Evolutionary conservation across 1,140 invertebrate genomes (phyloP).

Genomic region (Drosophila erecta): DNA sequence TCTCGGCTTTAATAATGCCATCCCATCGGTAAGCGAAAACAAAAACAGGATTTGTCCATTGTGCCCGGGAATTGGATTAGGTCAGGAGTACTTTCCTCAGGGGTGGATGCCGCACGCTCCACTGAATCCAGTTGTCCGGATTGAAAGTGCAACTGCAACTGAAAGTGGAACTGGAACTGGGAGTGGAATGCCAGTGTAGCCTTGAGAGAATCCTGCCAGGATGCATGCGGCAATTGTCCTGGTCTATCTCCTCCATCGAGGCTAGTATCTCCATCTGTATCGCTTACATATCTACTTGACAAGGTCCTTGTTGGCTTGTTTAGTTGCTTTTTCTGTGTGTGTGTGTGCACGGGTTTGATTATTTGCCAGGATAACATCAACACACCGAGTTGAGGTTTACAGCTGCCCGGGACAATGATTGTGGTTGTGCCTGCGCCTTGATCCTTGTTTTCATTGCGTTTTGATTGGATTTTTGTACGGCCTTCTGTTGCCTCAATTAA

Average conservation of each 20-base stretch:
- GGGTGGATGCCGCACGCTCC: constrained; percentile 67
- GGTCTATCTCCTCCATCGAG: constrained; percentile 10
- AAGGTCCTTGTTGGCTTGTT: constrained; percentile 68
- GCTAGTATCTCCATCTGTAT: constrained; percentile 58
- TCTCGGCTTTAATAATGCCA: constrained; percentile 25
- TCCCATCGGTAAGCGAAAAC: constrained; percentile 40
- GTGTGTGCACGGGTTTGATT: constrained; percentile 58
- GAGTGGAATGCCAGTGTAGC: constrained; percentile 1
- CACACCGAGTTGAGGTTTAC: constrained; percentile 48
- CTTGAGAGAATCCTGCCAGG: constrained; percentile 17
- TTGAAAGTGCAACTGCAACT: constrained; percentile 10
- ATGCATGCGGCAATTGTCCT: constrained; percentile 44
- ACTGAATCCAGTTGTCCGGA: constrained; percentile 29
- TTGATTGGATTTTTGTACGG: constrained; percentile 78
- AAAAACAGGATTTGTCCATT: constrained; percentile 78
- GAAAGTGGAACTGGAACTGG: constrained; percentile 16
- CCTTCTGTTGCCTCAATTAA: constrained; percentile 76
- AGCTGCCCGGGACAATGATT: constrained; percentile 41
- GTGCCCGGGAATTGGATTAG: constrained; percentile 74
- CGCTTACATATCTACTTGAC: constrained; percentile 73
- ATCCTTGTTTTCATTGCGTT: constrained; percentile 75
- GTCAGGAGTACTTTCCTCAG: constrained; percentile 39
- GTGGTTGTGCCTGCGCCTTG: constrained; percentile 29
- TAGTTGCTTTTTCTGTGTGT: constrained; percentile 13
- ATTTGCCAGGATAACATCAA: constrained; percentile 79